phyloP scores from a whole-genome alignment of 2,113 vertebrate genomes.

The Hemiprocne comata region DNA sequence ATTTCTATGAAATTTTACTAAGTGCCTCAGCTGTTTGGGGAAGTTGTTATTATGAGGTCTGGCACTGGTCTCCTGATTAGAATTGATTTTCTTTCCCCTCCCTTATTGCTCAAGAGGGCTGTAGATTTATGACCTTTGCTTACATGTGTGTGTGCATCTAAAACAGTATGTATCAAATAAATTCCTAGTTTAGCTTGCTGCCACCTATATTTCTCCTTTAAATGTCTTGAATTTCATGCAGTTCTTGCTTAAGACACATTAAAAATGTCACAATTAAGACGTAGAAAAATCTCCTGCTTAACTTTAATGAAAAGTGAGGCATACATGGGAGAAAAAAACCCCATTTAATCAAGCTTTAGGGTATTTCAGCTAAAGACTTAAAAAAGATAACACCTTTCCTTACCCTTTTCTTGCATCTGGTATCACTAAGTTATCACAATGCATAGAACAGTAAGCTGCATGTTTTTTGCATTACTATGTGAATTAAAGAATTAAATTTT shows the following conservation, averaged over 20 bases:
- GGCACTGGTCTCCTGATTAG: constrained; percentile 49
- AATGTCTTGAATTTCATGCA: not conserved
- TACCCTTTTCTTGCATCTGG: not conserved
- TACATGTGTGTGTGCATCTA: constrained; percentile 45
- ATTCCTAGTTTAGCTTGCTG: not conserved
- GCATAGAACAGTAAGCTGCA: not conserved
- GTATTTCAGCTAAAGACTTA: not conserved
- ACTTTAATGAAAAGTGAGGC: not conserved
- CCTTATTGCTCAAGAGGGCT: constrained; percentile 43
- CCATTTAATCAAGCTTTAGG: not conserved
- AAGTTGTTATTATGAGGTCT: constrained; percentile 20
- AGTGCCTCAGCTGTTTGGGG: constrained; percentile 43
- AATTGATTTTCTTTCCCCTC: constrained; percentile 68
- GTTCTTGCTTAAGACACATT: not conserved
- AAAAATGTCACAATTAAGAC: not conserved
- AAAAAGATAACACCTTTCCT: not conserved
- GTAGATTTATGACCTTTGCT: constrained; percentile 56
- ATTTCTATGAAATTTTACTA: constrained; percentile 35
- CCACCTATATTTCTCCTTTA: not conserved
- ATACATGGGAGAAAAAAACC: not conserved
- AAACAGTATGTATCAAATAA: constrained; percentile 11
- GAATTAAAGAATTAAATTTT: not conserved
- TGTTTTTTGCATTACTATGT: not conserved
- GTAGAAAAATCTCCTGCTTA: not conserved
- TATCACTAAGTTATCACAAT: not conserved